Evolutionary conservation across 2,888 invertebrate species (phyloP).

Genomic region (Diaperis boleti): DNA sequence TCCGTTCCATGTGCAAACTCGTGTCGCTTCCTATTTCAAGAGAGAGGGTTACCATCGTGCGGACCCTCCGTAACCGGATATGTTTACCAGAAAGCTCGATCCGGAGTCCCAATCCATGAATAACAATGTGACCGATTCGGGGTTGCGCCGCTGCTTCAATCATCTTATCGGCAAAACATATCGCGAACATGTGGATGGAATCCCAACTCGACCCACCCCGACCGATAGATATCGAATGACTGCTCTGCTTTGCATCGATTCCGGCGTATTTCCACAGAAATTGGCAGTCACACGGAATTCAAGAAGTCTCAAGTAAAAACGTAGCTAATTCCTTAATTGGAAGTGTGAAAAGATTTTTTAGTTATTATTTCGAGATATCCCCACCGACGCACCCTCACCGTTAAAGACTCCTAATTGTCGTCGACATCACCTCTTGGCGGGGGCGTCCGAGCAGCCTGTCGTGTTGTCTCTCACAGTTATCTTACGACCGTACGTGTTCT

Average conservation of each 20-base stretch:
- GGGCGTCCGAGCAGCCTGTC: conserved; percentile 48
- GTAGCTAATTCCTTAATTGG: too few species aligned
- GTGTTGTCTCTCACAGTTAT: conserved; percentile 55
- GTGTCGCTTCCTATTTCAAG: too few species aligned
- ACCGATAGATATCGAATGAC: conserved; percentile 44
- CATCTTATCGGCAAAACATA: conserved; percentile 56
- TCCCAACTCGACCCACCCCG: conserved; percentile 40
- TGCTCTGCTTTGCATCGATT: conserved; percentile 12
- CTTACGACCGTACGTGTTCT: conserved; percentile 55
- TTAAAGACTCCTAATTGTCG: conserved; percentile 60
- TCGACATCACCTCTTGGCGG: conserved; percentile 50
- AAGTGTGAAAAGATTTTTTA: too few species aligned
- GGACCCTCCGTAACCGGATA: conserved; percentile 54
- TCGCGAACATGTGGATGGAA: conserved; percentile 56
- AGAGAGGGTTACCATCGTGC: conserved; percentile 41
- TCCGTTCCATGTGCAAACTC: too few species aligned
- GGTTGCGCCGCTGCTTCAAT: conserved; percentile 49
- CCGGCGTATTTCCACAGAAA: too few species aligned
- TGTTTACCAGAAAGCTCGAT: conserved; percentile 54
- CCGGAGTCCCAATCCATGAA: conserved; percentile 54
- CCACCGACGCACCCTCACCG: conserved; percentile 57
- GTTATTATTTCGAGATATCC: too few species aligned
- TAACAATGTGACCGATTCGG: conserved; percentile 50
- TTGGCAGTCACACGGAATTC: too few species aligned
- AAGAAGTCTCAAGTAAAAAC: too few species aligned